Evolutionary conservation across 37 sponge, comb jelly and placozoan genomes (phyloP).

Genomic region (Diacarnus erythraeanus): DNA sequence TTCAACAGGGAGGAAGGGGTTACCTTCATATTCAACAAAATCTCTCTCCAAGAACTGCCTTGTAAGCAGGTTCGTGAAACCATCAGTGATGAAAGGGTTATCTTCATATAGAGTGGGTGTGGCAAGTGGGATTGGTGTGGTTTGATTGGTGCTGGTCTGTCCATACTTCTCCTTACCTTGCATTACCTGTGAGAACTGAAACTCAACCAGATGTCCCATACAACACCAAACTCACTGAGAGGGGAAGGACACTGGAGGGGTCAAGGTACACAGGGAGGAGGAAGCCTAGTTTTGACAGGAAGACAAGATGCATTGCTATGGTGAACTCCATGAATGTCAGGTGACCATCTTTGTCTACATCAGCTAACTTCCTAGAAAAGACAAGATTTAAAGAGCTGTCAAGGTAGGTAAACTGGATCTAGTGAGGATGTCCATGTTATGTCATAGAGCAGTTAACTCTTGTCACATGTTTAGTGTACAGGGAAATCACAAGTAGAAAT

Average conservation of each 20-base stretch:
- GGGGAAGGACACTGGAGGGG: slow-evolving; percentile 37
- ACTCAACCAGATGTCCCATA: background rate
- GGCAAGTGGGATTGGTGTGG: background rate
- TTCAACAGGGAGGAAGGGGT: slow-evolving; percentile 2
- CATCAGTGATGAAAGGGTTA: background rate
- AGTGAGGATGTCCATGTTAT: too few species aligned
- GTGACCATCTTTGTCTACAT: slow-evolving; percentile 63
- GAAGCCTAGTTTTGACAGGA: slow-evolving; percentile 55
- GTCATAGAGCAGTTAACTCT: too few species aligned
- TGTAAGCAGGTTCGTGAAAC: background rate
- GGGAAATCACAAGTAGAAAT: too few species aligned
- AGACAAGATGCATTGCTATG: slow-evolving; percentile 75
- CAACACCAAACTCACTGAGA: slow-evolving; percentile 15
- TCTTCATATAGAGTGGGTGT: background rate
- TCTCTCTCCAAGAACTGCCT: background rate
- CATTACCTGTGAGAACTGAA: background rate
- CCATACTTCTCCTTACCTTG: background rate
- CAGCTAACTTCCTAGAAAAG: slow-evolving; percentile 57
- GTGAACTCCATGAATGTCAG: slow-evolving; percentile 67
- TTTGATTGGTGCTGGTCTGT: background rate
- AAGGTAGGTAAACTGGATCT: too few species aligned
- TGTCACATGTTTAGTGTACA: too few species aligned
- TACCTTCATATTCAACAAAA: background rate
- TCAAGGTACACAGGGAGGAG: slow-evolving; percentile 39
- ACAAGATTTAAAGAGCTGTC: too few species aligned